Base-by-base conservation (phyloP, 2,888 invertebrate species). In the Aelia acuminata region DNA sequence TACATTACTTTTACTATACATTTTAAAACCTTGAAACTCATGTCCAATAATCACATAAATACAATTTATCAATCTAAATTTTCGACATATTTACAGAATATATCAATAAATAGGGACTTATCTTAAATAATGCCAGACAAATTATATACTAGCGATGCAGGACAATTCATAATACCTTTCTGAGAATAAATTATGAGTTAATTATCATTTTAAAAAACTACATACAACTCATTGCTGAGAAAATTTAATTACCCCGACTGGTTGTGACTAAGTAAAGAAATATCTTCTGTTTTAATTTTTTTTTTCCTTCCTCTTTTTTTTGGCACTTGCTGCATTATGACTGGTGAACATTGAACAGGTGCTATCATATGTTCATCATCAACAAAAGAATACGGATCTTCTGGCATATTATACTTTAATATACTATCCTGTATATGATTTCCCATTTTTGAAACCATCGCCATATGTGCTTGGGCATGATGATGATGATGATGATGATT, bases 261-360 rank as follows among this genome's bases (percentile, higher is more conserved):
- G 70, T 87, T 84, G 43, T 87, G 87, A 84, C 48, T 87, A 84
- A 88, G 89, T n/a, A 89, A 49, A 35, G 89, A 85, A 63, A 90
- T 89, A 90, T 93, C 93, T 91, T 93, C 93, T 1, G 92, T 92
- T 88, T 93, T 93, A 75, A 93, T 92, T 92, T 97, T 97, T 94
- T 97, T 97, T 94, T 97, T 97, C 88, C 97, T 93, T 39, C 97
- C 97, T 26, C 97, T 93, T 92, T 97, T 97, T 93, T 97, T 97
- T 15, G 91, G 91, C 48, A 90, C 90, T 48, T 91, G 91, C 84
- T 90, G 90, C 89, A 90, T 89, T 20, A 90, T 89, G 85, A 90
- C 89, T 57, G 90, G 90, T 22, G 90, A 89, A 85, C 90, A 90
- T 84, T 90, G 91, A 88, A 91, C 91, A 88, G 92, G 92, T 91